These are phyloP conservation scores for Hephaestus fuliginosus DNA, from an alignment of 2,797 vertebrate genomes.

Conservation along the genomic window DNA sequence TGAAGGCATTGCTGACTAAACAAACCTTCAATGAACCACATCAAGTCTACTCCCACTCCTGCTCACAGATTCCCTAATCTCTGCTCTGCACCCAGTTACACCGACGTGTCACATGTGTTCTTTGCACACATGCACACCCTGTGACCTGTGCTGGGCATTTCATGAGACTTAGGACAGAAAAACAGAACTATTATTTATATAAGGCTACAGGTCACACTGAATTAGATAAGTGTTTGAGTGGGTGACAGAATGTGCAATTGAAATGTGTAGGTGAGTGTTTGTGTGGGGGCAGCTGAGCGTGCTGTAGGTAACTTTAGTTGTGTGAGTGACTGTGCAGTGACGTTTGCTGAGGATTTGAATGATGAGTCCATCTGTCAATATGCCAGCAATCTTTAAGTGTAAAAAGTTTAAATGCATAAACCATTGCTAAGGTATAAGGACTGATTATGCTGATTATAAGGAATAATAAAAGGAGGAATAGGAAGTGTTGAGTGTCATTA, in stretches of 20 bases:
- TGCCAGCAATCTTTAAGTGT: neutral
- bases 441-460: neutral
- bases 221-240: conserved; percentile 6
- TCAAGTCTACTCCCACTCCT: conserved; percentile 51
- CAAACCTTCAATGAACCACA: conserved; percentile 49
- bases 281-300: neutral
- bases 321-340: neutral
- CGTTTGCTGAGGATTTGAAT: neutral
- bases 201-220: conserved; percentile 33
- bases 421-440: neutral
- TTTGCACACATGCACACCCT: conserved; percentile 15
- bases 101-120: conserved; percentile 30
- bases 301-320: neutral
- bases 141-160: conserved; percentile 15
- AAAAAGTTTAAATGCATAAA: neutral
- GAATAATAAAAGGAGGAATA: no score
- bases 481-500: neutral
- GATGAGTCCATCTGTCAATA: neutral
- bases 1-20: conserved; percentile 67
- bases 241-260: conserved; percentile 12
- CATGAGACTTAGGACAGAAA: conserved; percentile 7
- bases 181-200: conserved; percentile 2
- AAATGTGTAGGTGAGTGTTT: neutral
- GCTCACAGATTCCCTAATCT: conserved; percentile 51
- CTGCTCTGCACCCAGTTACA: conserved; percentile 39